phyloP scores from a whole-genome alignment of 2,888 invertebrate species.

The Lymantria dispar region DNA sequence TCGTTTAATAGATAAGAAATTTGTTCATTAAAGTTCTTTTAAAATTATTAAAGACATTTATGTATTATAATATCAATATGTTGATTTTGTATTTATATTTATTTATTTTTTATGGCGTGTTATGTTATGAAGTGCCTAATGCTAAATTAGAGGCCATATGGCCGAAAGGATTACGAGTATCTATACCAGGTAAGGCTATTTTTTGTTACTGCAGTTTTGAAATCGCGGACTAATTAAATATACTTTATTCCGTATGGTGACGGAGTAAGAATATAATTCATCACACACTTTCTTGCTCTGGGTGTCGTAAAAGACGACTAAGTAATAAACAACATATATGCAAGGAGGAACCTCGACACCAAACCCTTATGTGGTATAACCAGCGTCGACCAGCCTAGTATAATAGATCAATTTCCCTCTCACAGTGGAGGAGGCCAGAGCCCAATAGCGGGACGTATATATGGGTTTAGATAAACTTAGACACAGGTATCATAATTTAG shows the following conservation, averaged over 20 bases:
- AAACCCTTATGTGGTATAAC: too few species aligned
- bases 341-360: too few species aligned
- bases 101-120: constrained; percentile 18
- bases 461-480: too few species aligned
- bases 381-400: too few species aligned
- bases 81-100: constrained; percentile 10
- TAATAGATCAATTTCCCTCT: too few species aligned
- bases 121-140: constrained; percentile 65
- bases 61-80: not conserved
- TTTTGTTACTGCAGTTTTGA: not conserved
- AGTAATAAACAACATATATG: too few species aligned
- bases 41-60: not conserved
- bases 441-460: too few species aligned
- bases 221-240: not conserved
- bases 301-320: too few species aligned
- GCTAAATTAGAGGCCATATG: constrained; percentile 81
- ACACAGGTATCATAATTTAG: too few species aligned
- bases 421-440: too few species aligned
- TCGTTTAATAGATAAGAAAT: not conserved
- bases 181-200: constrained; percentile 78
- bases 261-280: too few species aligned
- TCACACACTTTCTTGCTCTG: too few species aligned
- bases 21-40: not conserved
- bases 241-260: not conserved
- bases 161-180: constrained; percentile 83